Evolutionary conservation across 2,888 invertebrate species (phyloP).

Genomic region (Stenchaetothrips biformis): DNA sequence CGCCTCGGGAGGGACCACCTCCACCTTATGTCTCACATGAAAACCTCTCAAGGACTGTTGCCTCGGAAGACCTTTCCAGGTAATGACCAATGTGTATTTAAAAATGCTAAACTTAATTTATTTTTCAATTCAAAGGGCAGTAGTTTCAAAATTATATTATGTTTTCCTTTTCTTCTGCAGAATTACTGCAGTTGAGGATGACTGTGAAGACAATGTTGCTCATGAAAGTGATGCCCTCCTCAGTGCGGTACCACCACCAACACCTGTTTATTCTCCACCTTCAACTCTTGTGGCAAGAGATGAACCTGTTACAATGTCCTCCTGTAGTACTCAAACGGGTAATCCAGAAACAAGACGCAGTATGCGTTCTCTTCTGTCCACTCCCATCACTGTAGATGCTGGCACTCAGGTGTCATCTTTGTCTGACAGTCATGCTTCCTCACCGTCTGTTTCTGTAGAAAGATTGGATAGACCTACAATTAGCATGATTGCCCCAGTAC

Average conservation of each 20-base stretch:
- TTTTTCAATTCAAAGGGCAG: background rate
- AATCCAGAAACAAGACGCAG: slow-evolving; percentile 1
- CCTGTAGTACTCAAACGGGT: background rate
- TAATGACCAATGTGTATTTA: background rate
- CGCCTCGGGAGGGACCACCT: slow-evolving; percentile 48
- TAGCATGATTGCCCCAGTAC: background rate
- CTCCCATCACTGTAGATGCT: background rate
- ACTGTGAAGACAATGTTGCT: slow-evolving; percentile 5
- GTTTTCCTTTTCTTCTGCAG: background rate
- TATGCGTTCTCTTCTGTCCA: background rate
- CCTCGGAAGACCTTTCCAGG: background rate
- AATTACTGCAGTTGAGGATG: background rate
- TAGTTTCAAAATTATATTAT: background rate
- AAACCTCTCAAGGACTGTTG: slow-evolving; percentile 35
- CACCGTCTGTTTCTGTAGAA: background rate
- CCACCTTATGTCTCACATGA: slow-evolving; percentile 47
- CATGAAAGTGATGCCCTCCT: slow-evolving; percentile 14
- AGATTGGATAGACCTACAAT: slow-evolving; percentile 7
- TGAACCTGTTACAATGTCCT: background rate
- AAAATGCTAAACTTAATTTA: background rate
- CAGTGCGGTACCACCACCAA: background rate
- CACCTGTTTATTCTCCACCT: background rate
- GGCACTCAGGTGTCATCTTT: slow-evolving; percentile 4
- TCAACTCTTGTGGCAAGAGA: background rate
- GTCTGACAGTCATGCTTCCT: background rate